These are phyloP conservation scores for Trochalopteron elliotii DNA, from an alignment of 2,113 vertebrate genomes.

Conservation along the genomic window DNA sequence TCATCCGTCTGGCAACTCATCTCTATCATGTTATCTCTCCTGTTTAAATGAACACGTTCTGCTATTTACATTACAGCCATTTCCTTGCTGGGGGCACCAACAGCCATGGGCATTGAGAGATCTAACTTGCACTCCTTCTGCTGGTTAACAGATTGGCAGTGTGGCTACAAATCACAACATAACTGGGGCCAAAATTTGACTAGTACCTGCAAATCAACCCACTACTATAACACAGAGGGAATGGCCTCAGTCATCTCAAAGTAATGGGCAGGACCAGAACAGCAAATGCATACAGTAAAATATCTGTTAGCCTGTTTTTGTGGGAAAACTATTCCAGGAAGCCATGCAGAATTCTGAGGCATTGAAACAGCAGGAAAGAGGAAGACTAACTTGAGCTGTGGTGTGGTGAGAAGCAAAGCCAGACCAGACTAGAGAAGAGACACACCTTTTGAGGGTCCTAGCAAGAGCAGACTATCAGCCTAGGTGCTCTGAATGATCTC, in stretches of 20 bases:
- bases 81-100: background rate
- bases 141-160: background rate
- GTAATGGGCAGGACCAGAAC: background rate
- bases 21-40: background rate
- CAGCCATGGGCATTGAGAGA: background rate
- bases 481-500: background rate
- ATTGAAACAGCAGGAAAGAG: background rate
- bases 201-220: background rate
- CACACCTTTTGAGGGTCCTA: background rate
- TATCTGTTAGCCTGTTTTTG: background rate
- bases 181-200: background rate
- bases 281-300: background rate
- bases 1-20: background rate
- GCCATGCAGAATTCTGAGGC: background rate
- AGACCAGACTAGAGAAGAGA: background rate
- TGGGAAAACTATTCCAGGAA: background rate
- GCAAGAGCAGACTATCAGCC: background rate
- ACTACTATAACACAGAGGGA: background rate
- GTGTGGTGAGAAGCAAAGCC: background rate
- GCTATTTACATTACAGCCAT: background rate
- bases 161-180: background rate
- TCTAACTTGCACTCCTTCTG: background rate
- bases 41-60: background rate
- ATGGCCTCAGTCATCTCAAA: background rate
- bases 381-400: background rate